Conservation (phyloP, 1,140 invertebrate genomes). For the Drosophila prosaltans region DNA sequence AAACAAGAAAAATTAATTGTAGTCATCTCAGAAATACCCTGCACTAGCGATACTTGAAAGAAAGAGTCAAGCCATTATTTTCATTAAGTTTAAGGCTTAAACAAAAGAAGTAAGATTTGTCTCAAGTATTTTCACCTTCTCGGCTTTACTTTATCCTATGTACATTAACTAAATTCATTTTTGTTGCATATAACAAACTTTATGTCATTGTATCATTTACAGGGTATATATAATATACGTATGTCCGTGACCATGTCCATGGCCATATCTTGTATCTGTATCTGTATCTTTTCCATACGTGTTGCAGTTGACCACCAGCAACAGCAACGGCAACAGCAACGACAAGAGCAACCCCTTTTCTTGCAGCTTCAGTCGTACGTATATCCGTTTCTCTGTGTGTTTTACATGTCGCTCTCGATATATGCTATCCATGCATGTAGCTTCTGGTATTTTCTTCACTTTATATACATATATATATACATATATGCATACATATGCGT, state of each 20-base stretch:
- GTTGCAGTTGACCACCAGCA: constrained; percentile 20
- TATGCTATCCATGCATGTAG: constrained; percentile 25
- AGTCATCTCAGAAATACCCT: neutral
- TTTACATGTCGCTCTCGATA: constrained; percentile 61
- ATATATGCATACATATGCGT: neutral
- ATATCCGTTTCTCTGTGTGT: constrained; percentile 63
- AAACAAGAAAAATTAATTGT: neutral
- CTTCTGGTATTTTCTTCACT: constrained; percentile 69
- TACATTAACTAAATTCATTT: too few relatives aligned
- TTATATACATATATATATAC: too few relatives aligned
- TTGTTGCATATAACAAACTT: too few relatives aligned
- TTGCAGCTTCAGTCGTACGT: constrained; percentile 68
- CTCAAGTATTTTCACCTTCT: neutral
- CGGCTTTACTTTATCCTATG: neutral
- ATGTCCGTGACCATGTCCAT: constrained; percentile 74
- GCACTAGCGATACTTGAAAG: neutral
- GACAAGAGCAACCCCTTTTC: neutral
- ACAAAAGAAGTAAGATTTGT: too few relatives aligned
- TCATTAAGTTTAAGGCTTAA: too few relatives aligned
- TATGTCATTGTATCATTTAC: neutral
- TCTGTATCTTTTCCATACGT: constrained; percentile 63
- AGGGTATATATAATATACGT: constrained; percentile 56
- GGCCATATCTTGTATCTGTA: constrained; percentile 71
- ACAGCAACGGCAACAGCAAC: neutral
- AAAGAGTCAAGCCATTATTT: constrained; percentile 31